Evolutionary conservation across 2,888 invertebrate genomes (phyloP).

Genomic region (Mesochorus sp.): DNA sequence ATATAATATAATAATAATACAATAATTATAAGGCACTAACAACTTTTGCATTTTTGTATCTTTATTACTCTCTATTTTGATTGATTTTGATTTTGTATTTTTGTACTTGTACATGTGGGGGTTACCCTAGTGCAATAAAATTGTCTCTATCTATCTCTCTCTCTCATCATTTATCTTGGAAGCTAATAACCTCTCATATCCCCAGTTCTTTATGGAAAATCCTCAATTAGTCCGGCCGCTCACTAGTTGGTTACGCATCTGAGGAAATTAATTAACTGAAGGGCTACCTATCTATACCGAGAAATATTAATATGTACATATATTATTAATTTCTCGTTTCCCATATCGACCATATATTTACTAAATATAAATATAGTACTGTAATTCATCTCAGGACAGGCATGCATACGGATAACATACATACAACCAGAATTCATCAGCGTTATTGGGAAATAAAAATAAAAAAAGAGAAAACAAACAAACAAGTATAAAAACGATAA

Average conservation of each 20-base stretch:
- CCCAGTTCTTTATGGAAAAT: constrained; percentile 25
- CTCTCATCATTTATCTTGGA: not conserved
- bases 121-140: too few species aligned
- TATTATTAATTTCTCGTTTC: not conserved
- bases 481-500: too few species aligned
- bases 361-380: not conserved
- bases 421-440: not conserved
- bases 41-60: too few species aligned
- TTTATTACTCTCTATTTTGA: too few species aligned
- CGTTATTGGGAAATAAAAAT: not conserved
- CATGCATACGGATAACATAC: not conserved
- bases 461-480: not conserved
- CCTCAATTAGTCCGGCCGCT: not conserved
- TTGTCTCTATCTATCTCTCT: too few species aligned
- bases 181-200: not conserved
- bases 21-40: too few species aligned
- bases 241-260: not conserved
- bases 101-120: too few species aligned
- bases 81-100: too few species aligned
- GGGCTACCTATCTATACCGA: not conserved
- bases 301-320: not conserved
- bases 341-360: not conserved
- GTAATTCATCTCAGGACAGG: not conserved
- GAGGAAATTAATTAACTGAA: constrained; percentile 44
- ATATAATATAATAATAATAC: too few species aligned